Base-by-base conservation (phyloP, 2,888 invertebrate species). In the Xylota segnis region DNA sequence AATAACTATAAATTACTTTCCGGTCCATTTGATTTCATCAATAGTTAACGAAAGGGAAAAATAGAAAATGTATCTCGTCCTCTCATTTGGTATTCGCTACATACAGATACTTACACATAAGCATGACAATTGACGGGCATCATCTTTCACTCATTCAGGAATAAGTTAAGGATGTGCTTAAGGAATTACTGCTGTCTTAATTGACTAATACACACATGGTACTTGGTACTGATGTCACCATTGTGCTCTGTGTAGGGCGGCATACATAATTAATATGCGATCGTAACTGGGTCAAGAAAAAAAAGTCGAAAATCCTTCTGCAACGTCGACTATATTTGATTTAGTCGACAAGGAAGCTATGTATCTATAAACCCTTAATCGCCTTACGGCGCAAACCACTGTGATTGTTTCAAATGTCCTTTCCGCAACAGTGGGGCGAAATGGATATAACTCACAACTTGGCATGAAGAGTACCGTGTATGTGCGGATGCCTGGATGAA, bases 1-100 rank as follows among this genome's bases (percentile, higher is more conserved):
- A 40, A 52, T 59, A 66, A 56, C 43, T 50, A 52, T 40, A 71
- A 82, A 70, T 70, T 82, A 50, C 47, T 70, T 82, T 65, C 58
- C 66, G 52, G 63, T 52, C 76, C 76, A 76, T 65, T 76, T 76
- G 70, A 71, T 76, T 70, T 52, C 34, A 82, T 82, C 76, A 76
- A 82, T 65, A 65, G 40, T 70, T 82, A 76, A 70, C 40, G 61
- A 56, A 14, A 14, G 14, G 6, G 54, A 61, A 43, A 10, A 72
- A 45, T 23, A 37, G 58, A 63, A 56, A 34, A 29, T 50, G 12
- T 59, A 29, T 59, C 23, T 43, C 54, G 32, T 66, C 40, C 61
- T 2, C 7, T 63, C 54, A 37, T 65, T 58, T 9, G 16, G 52
- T 50, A 79, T 66, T 43, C 32, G n/a, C n/a, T n/a, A n/a, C n/a